Conservation (phyloP, 2,888 invertebrate genomes). For the Altica lythri region DNA sequence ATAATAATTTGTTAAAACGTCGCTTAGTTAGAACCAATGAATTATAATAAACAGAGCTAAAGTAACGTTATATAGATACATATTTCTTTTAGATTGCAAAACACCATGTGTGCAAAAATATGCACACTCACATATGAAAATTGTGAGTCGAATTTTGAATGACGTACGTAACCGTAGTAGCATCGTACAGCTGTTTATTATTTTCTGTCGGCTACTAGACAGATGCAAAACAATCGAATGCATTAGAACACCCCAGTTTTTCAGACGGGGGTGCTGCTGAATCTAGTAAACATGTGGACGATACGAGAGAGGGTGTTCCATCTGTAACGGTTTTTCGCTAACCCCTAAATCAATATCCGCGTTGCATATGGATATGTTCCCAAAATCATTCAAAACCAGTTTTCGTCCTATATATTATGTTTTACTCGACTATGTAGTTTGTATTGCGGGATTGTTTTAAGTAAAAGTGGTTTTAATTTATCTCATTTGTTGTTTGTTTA, state of each 20-base stretch:
- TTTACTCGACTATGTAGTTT: too few relatives aligned
- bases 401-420: constrained; percentile 16
- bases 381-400: too few relatives aligned
- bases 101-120: not conserved
- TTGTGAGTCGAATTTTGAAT: constrained; percentile 7
- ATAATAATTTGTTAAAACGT: too few relatives aligned
- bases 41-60: too few relatives aligned
- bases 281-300: constrained; percentile 27
- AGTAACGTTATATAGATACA: too few relatives aligned
- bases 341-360: constrained; percentile 8
- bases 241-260: constrained; percentile 19
- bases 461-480: too few relatives aligned
- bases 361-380: too few relatives aligned
- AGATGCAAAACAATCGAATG: constrained; percentile 39
- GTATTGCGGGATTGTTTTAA: too few relatives aligned
- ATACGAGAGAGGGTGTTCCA: constrained; percentile 22
- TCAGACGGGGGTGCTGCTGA: constrained; percentile 33
- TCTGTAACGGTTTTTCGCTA: constrained; percentile 35
- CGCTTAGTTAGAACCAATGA: too few relatives aligned
- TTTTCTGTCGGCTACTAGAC: constrained; percentile 30
- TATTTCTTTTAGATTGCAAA: too few relatives aligned
- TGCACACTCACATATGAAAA: not conserved
- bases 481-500: too few relatives aligned
- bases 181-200: constrained; percentile 33
- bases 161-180: not conserved